Conservation (phyloP, 2,888 invertebrate genomes). For the Cloeon dipterum region DNA sequence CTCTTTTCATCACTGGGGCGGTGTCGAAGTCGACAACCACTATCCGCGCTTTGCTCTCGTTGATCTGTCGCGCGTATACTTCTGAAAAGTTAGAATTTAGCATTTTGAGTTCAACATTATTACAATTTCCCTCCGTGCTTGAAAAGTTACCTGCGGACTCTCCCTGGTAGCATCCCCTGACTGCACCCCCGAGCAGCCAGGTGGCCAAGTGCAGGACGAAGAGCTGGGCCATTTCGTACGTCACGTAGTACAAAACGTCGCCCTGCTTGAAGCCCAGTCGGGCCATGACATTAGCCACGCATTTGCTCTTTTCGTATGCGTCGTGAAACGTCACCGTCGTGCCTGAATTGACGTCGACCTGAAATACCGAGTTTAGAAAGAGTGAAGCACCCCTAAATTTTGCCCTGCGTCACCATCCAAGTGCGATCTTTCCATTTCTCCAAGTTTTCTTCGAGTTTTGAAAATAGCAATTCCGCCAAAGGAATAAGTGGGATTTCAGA, state of each 20-base stretch:
- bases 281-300: no score
- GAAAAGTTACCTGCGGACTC: constrained; percentile 2
- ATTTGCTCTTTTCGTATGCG: background rate
- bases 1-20: background rate
- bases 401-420: no score
- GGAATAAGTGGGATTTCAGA: no score
- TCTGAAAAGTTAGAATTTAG: no score
- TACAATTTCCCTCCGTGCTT: background rate
- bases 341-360: background rate
- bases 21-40: background rate
- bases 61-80: background rate
- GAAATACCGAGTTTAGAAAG: no score
- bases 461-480: no score
- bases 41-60: background rate
- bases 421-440: no score
- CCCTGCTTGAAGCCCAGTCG: constrained; percentile 4
- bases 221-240: constrained; percentile 3
- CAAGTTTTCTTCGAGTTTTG: no score
- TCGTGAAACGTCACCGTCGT: background rate
- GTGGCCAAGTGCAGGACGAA: constrained; percentile 3
- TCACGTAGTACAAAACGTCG: constrained; percentile 4
- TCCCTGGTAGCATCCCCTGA: constrained; percentile 2
- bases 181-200: constrained; percentile 6
- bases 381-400: no score
- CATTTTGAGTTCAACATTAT: no score